phyloP scores from a whole-genome alignment of 1,140 invertebrate genomes.

The Physella acuta region DNA sequence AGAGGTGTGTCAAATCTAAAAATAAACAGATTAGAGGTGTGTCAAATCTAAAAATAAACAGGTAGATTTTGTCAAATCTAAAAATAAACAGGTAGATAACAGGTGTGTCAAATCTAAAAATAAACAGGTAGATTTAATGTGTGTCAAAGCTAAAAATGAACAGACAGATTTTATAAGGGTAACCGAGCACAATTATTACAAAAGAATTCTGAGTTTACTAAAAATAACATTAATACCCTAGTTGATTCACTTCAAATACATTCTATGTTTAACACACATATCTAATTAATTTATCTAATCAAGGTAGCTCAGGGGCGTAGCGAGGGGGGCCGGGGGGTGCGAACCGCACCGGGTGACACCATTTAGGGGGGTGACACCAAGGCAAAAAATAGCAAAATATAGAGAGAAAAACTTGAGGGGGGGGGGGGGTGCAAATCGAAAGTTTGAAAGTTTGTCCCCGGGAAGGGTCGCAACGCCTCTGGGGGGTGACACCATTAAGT shows the following conservation, averaged over 20 bases:
- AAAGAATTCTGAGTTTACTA: neutral
- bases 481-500: neutral
- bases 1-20: constrained; percentile 41
- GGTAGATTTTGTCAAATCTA: neutral
- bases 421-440: too few species aligned
- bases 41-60: constrained; percentile 10
- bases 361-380: neutral
- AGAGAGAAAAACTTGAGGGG: neutral
- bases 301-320: neutral
- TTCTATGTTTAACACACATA: neutral
- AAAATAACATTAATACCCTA: neutral
- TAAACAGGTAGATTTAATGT: neutral
- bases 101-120: neutral
- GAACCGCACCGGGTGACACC: neutral
- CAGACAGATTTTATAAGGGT: too few species aligned
- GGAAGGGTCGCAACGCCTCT: too few species aligned
- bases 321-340: neutral
- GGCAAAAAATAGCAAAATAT: neutral
- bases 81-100: neutral
- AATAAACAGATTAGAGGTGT: constrained; percentile 42
- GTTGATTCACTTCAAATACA: neutral
- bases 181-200: neutral
- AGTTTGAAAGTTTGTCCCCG: too few species aligned
- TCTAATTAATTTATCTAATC: neutral
- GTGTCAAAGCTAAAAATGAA: neutral